Evolutionary conservation across 2,888 invertebrate genomes (phyloP).

Genomic region (Mycogona germanica): DNA sequence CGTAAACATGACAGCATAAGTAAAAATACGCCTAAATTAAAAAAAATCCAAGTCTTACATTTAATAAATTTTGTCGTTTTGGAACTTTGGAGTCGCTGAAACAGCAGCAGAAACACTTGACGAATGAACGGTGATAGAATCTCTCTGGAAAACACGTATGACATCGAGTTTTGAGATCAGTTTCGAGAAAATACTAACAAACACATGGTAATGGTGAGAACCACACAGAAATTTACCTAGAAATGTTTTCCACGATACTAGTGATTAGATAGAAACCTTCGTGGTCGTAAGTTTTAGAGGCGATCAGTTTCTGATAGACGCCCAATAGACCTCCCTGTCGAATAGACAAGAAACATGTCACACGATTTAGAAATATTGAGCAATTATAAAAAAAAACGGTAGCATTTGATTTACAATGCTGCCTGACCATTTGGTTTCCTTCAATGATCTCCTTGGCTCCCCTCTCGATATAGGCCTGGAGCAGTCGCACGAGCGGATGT

Average conservation of each 20-base stretch:
- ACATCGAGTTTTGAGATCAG: background rate
- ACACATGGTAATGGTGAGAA: background rate
- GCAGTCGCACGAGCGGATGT: constrained; percentile 78
- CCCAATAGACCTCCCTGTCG: constrained; percentile 52
- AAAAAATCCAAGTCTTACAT: constrained; percentile 29
- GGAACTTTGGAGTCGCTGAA: constrained; percentile 79
- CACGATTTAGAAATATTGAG: constrained; percentile 6
- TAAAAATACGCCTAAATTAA: too few relatives aligned
- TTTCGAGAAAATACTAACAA: constrained; percentile 1
- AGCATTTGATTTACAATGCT: constrained; percentile 14
- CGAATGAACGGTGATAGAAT: constrained; percentile 63
- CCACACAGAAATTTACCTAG: constrained; percentile 46
- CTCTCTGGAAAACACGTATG: constrained; percentile 42
- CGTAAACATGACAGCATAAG: too few relatives aligned
- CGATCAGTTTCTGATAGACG: constrained; percentile 91
- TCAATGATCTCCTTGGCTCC: constrained; percentile 54
- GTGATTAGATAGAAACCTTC: constrained; percentile 90
- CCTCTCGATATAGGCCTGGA: constrained; percentile 71
- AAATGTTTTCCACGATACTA: constrained; percentile 67
- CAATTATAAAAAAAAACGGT: constrained; percentile 11
- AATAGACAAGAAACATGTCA: constrained; percentile 12
- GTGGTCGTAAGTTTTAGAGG: constrained; percentile 89
- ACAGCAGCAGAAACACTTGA: constrained; percentile 81
- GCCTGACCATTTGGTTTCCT: constrained; percentile 55
- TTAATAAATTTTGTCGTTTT: constrained; percentile 94